Conservation (phyloP, 2,888 invertebrate genomes). For the Dexiosoma caninum region DNA sequence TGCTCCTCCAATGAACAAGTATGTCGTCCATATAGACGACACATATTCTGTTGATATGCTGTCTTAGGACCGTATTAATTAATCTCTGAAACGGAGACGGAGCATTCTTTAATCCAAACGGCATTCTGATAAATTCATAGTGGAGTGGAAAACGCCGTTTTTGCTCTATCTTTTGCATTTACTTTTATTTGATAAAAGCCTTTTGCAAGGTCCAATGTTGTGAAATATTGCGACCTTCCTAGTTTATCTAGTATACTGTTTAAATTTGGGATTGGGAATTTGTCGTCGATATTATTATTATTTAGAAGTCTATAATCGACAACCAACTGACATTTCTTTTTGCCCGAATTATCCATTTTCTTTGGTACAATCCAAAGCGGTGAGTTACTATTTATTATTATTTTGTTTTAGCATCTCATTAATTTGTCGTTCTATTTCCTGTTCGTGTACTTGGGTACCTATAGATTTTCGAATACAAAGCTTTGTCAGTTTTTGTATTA, state of each 20-base stretch:
- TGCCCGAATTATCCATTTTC: no score
- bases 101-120: not conserved
- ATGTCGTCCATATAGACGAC: no score
- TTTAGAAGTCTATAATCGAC: not conserved
- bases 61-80: not conserved
- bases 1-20: not conserved
- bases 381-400: no score
- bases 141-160: not conserved
- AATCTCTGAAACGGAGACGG: not conserved
- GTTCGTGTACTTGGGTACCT: conserved; percentile 23
- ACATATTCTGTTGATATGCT: no score
- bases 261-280: not conserved
- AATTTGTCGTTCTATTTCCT: conserved; percentile 38
- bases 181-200: not conserved
- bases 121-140: not conserved
- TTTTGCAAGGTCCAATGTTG: no score
- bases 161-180: not conserved
- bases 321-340: conserved; percentile 1
- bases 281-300: not conserved
- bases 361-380: no score
- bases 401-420: no score
- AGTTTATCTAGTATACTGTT: conserved; percentile 4
- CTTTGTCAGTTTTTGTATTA: conserved; percentile 3
- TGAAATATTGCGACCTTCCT: no score
- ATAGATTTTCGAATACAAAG: conserved; percentile 17